A percentile compares a stretch with the other conserved stretches of the same genome.
phyloP scores from a whole-genome alignment of 2,113 vertebrate species.

The Microcebus ravelobensis region DNA sequence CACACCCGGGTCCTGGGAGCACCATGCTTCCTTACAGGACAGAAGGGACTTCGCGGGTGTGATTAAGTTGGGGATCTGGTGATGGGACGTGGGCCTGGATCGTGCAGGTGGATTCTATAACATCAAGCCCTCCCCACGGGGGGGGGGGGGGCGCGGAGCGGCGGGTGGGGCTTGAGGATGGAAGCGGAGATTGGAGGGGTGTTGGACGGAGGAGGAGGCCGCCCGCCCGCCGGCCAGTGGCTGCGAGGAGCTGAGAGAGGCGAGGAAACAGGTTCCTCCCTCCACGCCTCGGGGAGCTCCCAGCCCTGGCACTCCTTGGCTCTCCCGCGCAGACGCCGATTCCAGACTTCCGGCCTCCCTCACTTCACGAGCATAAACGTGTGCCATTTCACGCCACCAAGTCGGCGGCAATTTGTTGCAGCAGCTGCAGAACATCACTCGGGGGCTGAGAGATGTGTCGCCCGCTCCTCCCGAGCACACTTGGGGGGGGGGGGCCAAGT shows the following conservation, averaged over 20 bases:
- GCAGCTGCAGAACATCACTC: accelerated
- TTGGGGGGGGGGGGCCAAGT: accelerated
- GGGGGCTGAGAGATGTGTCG: accelerated
- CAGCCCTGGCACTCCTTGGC: not conserved
- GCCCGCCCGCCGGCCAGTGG: not conserved
- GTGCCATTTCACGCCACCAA: not conserved
- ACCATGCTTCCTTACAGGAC: not conserved
- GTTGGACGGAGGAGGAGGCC: not conserved
- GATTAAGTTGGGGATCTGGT: not conserved
- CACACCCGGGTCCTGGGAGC: accelerated
- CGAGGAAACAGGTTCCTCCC: not conserved
- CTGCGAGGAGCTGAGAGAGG: accelerated
- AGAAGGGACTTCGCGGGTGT: too few relatives aligned
- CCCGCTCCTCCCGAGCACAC: not conserved
- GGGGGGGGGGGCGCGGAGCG: too few relatives aligned
- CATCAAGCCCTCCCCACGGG: not conserved
- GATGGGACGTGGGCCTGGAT: not conserved
- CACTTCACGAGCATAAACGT: accelerated
- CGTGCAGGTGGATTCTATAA: not conserved
- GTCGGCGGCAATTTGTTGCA: accelerated
- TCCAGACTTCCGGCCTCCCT: not conserved
- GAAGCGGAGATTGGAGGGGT: not conserved
- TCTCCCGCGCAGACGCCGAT: not conserved
- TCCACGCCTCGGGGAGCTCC: not conserved
- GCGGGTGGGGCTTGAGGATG: not conserved